Evolutionary conservation across 2,113 vertebrate species (phyloP), one percentile per base, ranked within the genome.

Genomic region (Daubentonia madagascariensis): DNA sequence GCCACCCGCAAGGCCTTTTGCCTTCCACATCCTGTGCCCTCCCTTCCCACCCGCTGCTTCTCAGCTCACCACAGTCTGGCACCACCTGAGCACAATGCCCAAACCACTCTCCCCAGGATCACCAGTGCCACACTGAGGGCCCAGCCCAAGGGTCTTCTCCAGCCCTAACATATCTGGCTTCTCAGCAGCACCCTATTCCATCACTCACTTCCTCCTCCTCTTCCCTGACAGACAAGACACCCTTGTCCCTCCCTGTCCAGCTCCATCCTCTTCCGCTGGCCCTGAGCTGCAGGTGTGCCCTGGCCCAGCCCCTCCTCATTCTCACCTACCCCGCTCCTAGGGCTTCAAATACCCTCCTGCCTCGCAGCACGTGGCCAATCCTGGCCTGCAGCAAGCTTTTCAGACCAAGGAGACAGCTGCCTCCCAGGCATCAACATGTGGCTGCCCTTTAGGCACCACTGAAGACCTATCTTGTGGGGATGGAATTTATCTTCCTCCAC

Each of bases 31-130:
- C 8, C 48, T 0, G 0, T 20, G 20, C 8, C 50, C 45, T 8
- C 10, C 8, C 35, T 43, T 68, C 52, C 59, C 45, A 35, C 18
- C 23, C 40, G 14, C 54, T 10, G 30, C 25, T 37, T 25, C 72
- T 43, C 32, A 54, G 37, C 48, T 40, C 2, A 20, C 32, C 6
- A 22, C 18, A 5, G 3, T 28, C 2, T 1, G 1, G 43, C 18
- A 57, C 59, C 23, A 79, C 54, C 20, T n/a, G 1, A 75, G 45
- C 8, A 63, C 0, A 1, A 5, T 25, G 25, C 13, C 13, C 88
- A 78, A 54, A 70, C 16, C 52, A 61, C 22, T 79, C 30, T 40
- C 65, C 79, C 65, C 14, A 75, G 23, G 50, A 70, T 45, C 59
- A 80, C 65, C 45, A 63, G n/a, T 4, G 11, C 45, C 17, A 57